These are phyloP conservation scores for Ailurus styani DNA, from an alignment of 2,113 vertebrate genomes.

Conservation along the genomic window DNA sequence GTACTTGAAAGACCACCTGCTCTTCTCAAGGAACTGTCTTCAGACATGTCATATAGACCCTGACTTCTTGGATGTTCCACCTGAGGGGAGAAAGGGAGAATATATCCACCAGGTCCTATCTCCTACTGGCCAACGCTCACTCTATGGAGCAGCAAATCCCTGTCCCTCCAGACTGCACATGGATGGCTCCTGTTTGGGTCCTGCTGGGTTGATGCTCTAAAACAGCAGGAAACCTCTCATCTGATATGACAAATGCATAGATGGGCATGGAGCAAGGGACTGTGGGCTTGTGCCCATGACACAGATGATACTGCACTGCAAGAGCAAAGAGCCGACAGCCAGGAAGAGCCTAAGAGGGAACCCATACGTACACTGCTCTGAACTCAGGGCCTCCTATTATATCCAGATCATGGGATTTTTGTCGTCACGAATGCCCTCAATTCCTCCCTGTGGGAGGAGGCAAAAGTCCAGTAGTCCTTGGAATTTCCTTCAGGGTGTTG, in stretches of 20 bases:
- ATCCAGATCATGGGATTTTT: background rate
- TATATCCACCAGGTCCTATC: background rate
- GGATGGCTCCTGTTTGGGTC: background rate
- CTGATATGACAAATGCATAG: background rate
- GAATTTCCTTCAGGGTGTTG: background rate
- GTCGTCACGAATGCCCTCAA: no score
- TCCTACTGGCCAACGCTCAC: background rate
- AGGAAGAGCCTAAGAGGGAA: background rate
- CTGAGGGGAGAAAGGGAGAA: accelerated
- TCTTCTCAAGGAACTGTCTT: no score
- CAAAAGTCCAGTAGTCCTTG: background rate
- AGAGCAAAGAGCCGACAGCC: background rate
- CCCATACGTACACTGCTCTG: no score
- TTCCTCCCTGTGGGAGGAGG: background rate
- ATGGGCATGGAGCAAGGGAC: background rate
- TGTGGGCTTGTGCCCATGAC: background rate
- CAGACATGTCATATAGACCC: background rate
- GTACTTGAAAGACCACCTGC: background rate
- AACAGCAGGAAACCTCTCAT: accelerated
- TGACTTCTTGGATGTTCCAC: no score
- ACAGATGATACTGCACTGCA: accelerated
- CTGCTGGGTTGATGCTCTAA: background rate
- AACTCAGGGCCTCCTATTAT: background rate
- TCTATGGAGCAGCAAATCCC: background rate
- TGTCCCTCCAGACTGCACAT: background rate